Evolutionary conservation across 92 coral and sea anemone species (phyloP), one percentile per base, ranked within the genome.

Genomic region (Chrysogorgia sp.): DNA sequence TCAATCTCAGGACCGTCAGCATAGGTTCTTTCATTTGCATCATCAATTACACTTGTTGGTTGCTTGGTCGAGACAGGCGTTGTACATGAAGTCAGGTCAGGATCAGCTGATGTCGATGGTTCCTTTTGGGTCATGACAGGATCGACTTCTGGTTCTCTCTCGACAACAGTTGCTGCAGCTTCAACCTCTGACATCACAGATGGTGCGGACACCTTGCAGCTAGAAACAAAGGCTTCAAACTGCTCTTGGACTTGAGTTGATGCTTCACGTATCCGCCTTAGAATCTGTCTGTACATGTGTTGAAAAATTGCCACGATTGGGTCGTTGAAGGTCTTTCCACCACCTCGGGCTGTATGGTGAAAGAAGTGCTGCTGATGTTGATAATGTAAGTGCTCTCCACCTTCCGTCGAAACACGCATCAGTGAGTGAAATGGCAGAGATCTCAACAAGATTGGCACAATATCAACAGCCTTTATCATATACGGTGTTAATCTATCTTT

Each of bases 391-490:
- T 67, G 58, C 48, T 67, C 19, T 41, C 75, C 24, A 69, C 76
- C 76, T 69, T 69, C 76, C 35, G 76, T 69, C 35, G 55, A 33
- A 30, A 49, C 45, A 22, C 57, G 50, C 56, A 69, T 40, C 10
- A 69, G 43, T 25, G 56, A 49, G 43, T 69, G 52, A 33, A 69
- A 69, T 34, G 61, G 76, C 30, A 69, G 24, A 21, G 45, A 19
- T 56, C 50, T 69, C 30, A 69, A 56, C 21, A 83, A 56, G 31
- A 77, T 6, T 37, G 82, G 69, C 25, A 76, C 68, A 84, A 84
- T 67, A 49, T 84, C 88, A 15, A 78, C 80, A 2, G 83, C 65
- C 33, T 66, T 84, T 76, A 84, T 64, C 60, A 84, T 24, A 52
- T 84, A 84, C 9, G 84, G 67, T 30, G 65, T 63, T n/a, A 84